These are phyloP conservation scores for Toxonevra muliebris DNA, from an alignment of 2,888 invertebrate species.

Conservation along the genomic window DNA sequence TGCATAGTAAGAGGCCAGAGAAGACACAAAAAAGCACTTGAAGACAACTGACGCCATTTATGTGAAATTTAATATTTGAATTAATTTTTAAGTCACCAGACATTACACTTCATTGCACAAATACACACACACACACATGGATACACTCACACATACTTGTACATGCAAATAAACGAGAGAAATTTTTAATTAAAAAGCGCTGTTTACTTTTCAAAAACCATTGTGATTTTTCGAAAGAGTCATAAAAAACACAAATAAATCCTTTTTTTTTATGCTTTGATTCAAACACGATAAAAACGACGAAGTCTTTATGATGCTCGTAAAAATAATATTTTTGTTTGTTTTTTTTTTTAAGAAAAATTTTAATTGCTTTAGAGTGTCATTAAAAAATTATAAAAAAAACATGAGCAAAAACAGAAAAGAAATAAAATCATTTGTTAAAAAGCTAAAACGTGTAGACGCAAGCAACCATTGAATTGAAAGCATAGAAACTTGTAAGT, in stretches of 20 bases:
- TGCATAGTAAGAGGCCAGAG: neutral
- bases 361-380: slow-evolving; percentile 53
- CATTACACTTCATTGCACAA: slow-evolving; percentile 20
- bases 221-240: slow-evolving; percentile 8
- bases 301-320: neutral
- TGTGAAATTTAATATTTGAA: too few relatives aligned
- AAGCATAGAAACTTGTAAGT: slow-evolving; percentile 15
- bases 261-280: too few relatives aligned
- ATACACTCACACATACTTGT: slow-evolving; percentile 1
- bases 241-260: neutral
- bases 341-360: neutral
- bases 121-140: slow-evolving; percentile 7
- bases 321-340: slow-evolving; percentile 10
- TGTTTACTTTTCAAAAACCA: slow-evolving; percentile 7
- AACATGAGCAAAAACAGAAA: neutral
- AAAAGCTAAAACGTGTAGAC: neutral
- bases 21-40: slow-evolving; percentile 14
- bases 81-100: neutral
- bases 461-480: neutral
- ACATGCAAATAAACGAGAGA: slow-evolving; percentile 12
- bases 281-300: neutral
- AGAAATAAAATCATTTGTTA: slow-evolving; percentile 44
- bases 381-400: slow-evolving; percentile 45
- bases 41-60: slow-evolving; percentile 20
- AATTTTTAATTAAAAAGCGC: slow-evolving; percentile 22